These are phyloP conservation scores for Suricata suricatta DNA, from an alignment of 2,113 vertebrate species.

Conservation along the genomic window DNA sequence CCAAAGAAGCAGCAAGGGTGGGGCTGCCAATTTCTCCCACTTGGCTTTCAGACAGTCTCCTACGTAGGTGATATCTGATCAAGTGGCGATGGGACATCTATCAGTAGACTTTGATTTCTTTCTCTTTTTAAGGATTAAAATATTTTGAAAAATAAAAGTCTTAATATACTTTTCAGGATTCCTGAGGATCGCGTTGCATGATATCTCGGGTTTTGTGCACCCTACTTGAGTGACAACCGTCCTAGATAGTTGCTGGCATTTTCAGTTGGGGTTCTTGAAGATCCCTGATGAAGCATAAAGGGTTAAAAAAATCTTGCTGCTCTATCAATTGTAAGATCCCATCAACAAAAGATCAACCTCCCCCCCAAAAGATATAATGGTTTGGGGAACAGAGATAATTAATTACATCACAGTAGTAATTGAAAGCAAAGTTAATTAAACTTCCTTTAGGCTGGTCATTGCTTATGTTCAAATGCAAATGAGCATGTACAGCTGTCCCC, in stretches of 20 bases:
- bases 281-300: not conserved
- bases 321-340: not conserved
- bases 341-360: not conserved
- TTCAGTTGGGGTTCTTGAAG: not conserved
- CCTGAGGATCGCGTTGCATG: not conserved
- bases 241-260: not conserved
- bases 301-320: conserved; percentile 32
- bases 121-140: not conserved
- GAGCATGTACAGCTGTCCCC: not conserved
- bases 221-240: no score
- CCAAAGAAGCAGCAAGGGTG: not conserved
- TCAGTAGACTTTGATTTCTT: not conserved
- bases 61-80: not conserved
- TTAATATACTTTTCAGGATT: not conserved
- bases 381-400: conserved; percentile 47
- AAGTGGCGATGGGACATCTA: not conserved
- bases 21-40: not conserved
- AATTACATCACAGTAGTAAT: conserved; percentile 24
- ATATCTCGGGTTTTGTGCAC: not conserved
- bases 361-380: not conserved
- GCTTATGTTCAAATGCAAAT: conserved; percentile 58
- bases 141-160: not conserved
- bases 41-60: not conserved
- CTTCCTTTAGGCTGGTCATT: not conserved
- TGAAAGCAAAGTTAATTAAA: conserved; percentile 54